These are phyloP conservation scores for Chrysopa pallens DNA, from an alignment of 1,140 invertebrate species.

Conservation along the genomic window DNA sequence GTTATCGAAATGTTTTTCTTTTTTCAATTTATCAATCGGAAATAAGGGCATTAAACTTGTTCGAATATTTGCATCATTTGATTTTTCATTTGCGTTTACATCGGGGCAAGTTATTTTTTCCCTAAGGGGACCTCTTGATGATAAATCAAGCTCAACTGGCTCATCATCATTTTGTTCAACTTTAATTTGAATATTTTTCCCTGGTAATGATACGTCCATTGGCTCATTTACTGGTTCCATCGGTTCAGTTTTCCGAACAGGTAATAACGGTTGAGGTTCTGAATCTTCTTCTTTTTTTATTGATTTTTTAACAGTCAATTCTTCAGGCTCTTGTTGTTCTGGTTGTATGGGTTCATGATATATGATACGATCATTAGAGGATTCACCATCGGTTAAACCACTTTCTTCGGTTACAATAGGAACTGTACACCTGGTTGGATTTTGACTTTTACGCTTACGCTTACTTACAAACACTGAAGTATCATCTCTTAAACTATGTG, in stretches of 20 bases:
- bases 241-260: neutral
- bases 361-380: constrained; percentile 36
- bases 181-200: constrained; percentile 7
- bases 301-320: constrained; percentile 5
- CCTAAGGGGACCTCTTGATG: constrained; percentile 12
- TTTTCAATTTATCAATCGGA: constrained; percentile 18
- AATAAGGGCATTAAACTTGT: constrained; percentile 20
- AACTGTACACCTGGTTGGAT: constrained; percentile 68
- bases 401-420: constrained; percentile 25
- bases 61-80: constrained; percentile 19
- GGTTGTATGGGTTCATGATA: constrained; percentile 15
- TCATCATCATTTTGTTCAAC: constrained; percentile 3
- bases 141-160: neutral
- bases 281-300: neutral
- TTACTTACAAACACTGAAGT: constrained; percentile 29
- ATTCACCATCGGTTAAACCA: constrained; percentile 34
- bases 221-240: constrained; percentile 5
- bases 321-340: constrained; percentile 19
- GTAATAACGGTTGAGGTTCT: neutral
- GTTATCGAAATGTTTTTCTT: constrained; percentile 16
- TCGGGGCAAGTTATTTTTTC: constrained; percentile 13
- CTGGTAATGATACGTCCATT: constrained; percentile 5
- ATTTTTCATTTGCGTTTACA: constrained; percentile 19
- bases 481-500: constrained; percentile 30
- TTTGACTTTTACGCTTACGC: constrained; percentile 79